phyloP scores from a whole-genome alignment of 2,113 vertebrate species.

The Pelvicachromis taeniatus region DNA sequence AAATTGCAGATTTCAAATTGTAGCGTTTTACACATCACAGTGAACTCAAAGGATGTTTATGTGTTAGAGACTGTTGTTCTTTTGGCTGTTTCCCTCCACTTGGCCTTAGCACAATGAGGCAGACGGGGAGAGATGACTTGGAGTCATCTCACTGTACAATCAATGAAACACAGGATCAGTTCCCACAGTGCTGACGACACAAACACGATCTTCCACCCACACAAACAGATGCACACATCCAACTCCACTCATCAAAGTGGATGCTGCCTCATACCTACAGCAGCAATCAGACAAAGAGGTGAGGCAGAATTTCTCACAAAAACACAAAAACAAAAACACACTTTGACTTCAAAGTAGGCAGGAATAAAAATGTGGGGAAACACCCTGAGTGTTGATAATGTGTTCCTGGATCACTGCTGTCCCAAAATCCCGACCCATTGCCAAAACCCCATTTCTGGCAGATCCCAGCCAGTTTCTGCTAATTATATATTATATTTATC shows the following conservation, averaged over 20 bases:
- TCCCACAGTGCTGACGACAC: constrained; percentile 24
- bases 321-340: neutral
- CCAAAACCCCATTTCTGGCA: neutral
- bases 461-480: neutral
- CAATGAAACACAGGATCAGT: constrained; percentile 34
- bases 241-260: neutral
- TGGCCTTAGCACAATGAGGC: neutral
- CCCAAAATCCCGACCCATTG: neutral
- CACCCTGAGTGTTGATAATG: neutral
- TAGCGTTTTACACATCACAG: fast-evolving
- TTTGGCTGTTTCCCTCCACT: neutral
- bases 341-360: neutral
- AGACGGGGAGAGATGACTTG: neutral
- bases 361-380: neutral
- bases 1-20: neutral
- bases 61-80: neutral
- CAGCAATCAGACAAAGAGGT: constrained; percentile 16
- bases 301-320: neutral
- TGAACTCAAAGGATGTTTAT: neutral
- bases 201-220: constrained; percentile 16
- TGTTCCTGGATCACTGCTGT: neutral
- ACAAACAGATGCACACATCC: neutral
- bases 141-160: constrained; percentile 23
- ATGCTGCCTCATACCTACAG: neutral
- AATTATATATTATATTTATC: neutral